A percentile compares a stretch with the other conserved stretches of the same genome.
phyloP scores from a whole-genome alignment of 1,140 invertebrate species.

The Microplitis demolitor region DNA sequence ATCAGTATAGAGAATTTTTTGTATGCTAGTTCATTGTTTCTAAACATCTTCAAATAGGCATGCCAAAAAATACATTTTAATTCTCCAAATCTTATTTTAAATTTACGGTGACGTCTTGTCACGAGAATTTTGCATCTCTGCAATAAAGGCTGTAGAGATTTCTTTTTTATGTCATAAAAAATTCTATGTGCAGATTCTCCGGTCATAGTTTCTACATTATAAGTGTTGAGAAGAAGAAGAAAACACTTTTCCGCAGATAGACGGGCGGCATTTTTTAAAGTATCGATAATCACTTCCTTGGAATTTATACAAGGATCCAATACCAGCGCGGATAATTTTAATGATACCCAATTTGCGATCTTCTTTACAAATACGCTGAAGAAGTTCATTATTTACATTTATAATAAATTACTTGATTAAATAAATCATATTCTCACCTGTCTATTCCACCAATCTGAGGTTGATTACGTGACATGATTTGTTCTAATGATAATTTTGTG shows the following conservation, averaged over 20 bases:
- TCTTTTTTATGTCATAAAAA: too few relatives aligned
- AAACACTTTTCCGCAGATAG: neutral
- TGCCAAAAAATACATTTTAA: too few relatives aligned
- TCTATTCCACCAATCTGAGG: neutral
- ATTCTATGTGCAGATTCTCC: too few relatives aligned
- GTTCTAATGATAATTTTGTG: neutral
- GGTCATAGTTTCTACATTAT: neutral
- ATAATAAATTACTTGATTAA: neutral
- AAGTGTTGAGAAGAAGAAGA: neutral
- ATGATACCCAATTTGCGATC: neutral
- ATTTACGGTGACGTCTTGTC: too few relatives aligned
- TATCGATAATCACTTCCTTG: neutral
- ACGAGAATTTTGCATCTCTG: too few relatives aligned
- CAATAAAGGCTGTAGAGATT: too few relatives aligned
- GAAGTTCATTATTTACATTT: too few relatives aligned
- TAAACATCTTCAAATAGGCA: too few relatives aligned
- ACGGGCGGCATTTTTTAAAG: neutral
- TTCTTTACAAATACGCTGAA: neutral
- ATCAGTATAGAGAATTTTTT: too few relatives aligned
- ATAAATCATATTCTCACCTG: neutral
- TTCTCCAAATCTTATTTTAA: too few relatives aligned
- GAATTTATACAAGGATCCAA: neutral
- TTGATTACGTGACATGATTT: neutral
- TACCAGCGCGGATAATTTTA: neutral
- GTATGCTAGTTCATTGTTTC: too few relatives aligned